These are phyloP conservation scores for Cyprinodon brontotheroides DNA, from an alignment of 2,113 vertebrate species.

Conservation along the genomic window DNA sequence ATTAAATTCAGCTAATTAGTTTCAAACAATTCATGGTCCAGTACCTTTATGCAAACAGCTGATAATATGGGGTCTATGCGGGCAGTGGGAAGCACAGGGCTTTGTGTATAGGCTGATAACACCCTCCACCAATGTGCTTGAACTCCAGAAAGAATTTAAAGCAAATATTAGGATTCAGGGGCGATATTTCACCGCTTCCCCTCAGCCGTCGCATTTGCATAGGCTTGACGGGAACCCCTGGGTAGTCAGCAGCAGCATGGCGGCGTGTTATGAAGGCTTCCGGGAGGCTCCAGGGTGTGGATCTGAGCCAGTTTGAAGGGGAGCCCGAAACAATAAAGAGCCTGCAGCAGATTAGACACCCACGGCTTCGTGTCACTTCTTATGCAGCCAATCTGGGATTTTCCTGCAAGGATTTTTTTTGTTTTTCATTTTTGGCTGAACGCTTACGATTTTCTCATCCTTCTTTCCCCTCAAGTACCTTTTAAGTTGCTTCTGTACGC, in stretches of 20 bases:
- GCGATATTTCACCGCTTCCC: conserved; percentile 55
- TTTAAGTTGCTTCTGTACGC: conserved; percentile 39
- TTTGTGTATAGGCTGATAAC: conserved; percentile 42
- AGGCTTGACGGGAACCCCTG: conserved; percentile 67
- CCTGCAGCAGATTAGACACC: conserved; percentile 82
- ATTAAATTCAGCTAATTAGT: conserved; percentile 56
- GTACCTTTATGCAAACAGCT: conserved; percentile 60
- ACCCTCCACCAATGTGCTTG: conserved; percentile 45
- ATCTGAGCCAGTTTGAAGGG: conserved; percentile 80
- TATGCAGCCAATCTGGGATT: conserved; percentile 81
- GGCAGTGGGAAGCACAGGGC: conserved; percentile 31
- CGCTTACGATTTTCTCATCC: conserved; percentile 67
- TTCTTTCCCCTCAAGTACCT: conserved; percentile 45
- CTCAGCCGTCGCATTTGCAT: conserved; percentile 65
- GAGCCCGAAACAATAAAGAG: conserved; percentile 76
- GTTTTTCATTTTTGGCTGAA: conserved; percentile 52
- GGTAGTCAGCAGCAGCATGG: conserved; percentile 74
- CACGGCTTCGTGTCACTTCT: conserved; percentile 81
- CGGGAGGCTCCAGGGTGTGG: conserved; percentile 75
- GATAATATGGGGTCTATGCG: conserved; percentile 52
- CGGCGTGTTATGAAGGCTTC: conserved; percentile 76
- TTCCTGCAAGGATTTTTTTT: conserved; percentile 65
- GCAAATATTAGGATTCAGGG: conserved; percentile 23
- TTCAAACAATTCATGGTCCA: conserved; percentile 49
- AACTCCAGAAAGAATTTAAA: conserved; percentile 52